Conservation (phyloP, 2,888 invertebrate species). For the Orthosia incerta region DNA sequence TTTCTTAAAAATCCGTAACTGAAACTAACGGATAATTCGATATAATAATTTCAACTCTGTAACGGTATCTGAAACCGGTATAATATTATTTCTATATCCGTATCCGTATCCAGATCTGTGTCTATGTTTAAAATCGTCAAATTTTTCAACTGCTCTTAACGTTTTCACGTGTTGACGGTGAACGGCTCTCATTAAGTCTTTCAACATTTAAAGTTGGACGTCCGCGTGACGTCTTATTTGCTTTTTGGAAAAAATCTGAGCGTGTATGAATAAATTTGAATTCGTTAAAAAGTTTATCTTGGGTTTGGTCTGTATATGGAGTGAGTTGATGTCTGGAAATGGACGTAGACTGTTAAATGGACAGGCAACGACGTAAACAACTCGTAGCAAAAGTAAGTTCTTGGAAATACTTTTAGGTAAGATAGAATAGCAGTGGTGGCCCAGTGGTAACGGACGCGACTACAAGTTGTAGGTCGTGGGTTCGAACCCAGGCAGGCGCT, state of each 20-base stretch:
- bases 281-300: constrained; percentile 35
- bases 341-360: background rate
- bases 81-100: too few relatives aligned
- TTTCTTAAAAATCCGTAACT: too few relatives aligned
- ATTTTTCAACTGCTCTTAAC: constrained; percentile 23
- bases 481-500: too few relatives aligned
- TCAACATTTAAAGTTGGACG: constrained; percentile 44
- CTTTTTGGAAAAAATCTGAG: constrained; percentile 9
- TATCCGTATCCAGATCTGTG: too few relatives aligned
- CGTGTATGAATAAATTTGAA: constrained; percentile 47
- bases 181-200: constrained; percentile 42
- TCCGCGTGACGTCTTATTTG: constrained; percentile 18
- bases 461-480: too few relatives aligned
- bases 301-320: background rate
- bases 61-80: too few relatives aligned
- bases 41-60: too few relatives aligned
- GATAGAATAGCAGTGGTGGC: too few relatives aligned
- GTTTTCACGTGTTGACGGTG: constrained; percentile 27
- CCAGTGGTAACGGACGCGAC: too few relatives aligned
- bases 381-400: background rate
- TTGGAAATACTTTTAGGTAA: too few relatives aligned
- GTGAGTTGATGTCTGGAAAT: background rate
- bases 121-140: constrained; percentile 31
- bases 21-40: too few relatives aligned
- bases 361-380: background rate